Evolutionary conservation across 1,140 invertebrate species (phyloP).

Genomic region (Odontomachus brunneus): DNA sequence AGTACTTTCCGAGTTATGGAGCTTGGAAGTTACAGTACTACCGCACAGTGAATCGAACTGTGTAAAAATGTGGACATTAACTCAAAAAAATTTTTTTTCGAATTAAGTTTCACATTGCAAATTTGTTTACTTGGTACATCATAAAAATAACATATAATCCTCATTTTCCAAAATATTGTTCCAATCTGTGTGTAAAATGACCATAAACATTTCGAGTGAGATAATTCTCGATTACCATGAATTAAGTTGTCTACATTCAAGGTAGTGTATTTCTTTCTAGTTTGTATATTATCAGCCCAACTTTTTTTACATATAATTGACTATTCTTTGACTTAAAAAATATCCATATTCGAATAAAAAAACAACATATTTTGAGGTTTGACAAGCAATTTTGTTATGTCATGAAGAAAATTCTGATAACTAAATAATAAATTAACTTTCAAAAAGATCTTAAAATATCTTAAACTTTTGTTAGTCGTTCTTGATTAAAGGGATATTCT

Average conservation of each 20-base stretch:
- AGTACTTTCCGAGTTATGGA: too few species aligned
- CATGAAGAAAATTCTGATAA: neutral
- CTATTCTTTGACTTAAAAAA: slow-evolving; percentile 11
- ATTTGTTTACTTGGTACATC: slow-evolving; percentile 12
- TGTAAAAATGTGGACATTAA: neutral
- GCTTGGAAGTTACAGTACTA: too few species aligned
- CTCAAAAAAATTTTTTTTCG: slow-evolving; percentile 11
- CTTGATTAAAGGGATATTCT: slow-evolving; percentile 8
- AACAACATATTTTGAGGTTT: neutral
- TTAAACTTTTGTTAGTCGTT: neutral
- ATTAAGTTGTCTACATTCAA: slow-evolving; percentile 20
- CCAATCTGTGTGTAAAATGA: slow-evolving; percentile 6
- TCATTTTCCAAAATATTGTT: slow-evolving; percentile 8
- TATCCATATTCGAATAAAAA: neutral
- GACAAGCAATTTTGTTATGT: neutral
- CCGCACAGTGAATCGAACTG: slow-evolving; percentile 21
- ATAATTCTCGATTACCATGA: slow-evolving; percentile 4
- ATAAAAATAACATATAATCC: neutral
- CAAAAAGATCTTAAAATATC: slow-evolving; percentile 6
- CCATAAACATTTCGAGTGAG: neutral
- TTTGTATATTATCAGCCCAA: neutral
- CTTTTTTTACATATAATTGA: slow-evolving; percentile 7
- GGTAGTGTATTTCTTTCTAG: too few species aligned
- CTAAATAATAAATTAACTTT: slow-evolving; percentile 11
- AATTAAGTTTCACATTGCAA: neutral